Evolutionary conservation across 2,113 vertebrate species (phyloP), one percentile per base, ranked within the genome.

Genomic region (Aegotheles bennettii): DNA sequence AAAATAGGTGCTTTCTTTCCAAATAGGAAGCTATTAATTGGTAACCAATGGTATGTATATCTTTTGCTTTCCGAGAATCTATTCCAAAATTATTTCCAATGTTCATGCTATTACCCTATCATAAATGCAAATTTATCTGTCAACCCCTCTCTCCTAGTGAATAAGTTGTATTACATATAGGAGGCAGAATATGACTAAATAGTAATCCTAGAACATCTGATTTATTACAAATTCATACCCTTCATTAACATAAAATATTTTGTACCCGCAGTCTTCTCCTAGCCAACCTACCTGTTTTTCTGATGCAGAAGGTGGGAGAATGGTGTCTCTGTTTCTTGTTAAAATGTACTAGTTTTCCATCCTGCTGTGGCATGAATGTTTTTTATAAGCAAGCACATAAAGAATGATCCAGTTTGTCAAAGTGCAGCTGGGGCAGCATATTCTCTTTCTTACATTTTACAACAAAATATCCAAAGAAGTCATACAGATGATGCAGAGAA

Each of bases 221-320:
- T 95, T 91, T 94, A 88, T 91, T 93, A 87, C 45, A 68, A 69
- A 90, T 85, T 90, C 90, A 83, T 87, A 79, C 11, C 13, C 25
- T 85, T 94, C 54, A 69, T 90, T 91, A 93, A 64, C 70, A 82
- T 9, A 36, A 45, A 83, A 73, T 87, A 79, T 79, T 80, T 93
- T 94, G 77, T 95, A 85, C 48, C 57, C 16, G 1, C 65, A 56
- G 36, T 23, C 57, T 93, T 96, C 85, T 95, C 87, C 94, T 87
- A 95, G 92, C 90, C 92, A 96, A 94, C 92, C 65, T 95, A 88
- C 87, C 90, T 94, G 90, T 45, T 96, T 84, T 93, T 82, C 57
- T 90, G 67, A 73, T 87, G 48, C 48, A 87, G 63, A 84, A 87
- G 57, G 57, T 82, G 29, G 74, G 61, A 89, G 45, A 93, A 87